phyloP scores from a whole-genome alignment of 2,888 invertebrate genomes.

The Drosophila sordidapex region DNA sequence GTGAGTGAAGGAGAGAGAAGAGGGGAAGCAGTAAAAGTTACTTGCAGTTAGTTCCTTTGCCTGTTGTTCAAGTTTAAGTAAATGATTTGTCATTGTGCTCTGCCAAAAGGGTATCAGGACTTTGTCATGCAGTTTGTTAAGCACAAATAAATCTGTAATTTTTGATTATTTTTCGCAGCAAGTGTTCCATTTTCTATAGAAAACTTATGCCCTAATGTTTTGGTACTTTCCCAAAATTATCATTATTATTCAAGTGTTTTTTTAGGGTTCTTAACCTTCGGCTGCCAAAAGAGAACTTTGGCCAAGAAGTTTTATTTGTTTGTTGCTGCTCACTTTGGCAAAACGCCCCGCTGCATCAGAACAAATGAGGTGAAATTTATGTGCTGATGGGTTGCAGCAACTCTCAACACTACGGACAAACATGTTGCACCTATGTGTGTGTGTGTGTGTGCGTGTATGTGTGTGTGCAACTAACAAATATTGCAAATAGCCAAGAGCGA shows the following conservation, averaged over 20 bases:
- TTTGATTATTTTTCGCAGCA: background rate
- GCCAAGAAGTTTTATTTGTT: slow-evolving; percentile 51
- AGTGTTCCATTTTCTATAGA: background rate
- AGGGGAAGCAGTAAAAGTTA: background rate
- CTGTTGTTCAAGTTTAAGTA: slow-evolving; percentile 42
- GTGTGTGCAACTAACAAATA: slow-evolving; percentile 3
- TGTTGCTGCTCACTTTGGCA: slow-evolving; percentile 63
- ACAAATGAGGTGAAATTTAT: slow-evolving; percentile 70
- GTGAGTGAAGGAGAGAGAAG: background rate
- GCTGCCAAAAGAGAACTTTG: background rate
- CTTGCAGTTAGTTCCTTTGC: slow-evolving; percentile 42
- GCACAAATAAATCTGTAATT: background rate
- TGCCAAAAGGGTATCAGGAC: slow-evolving; percentile 13
- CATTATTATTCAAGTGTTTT: background rate
- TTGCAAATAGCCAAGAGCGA: slow-evolving; percentile 20
- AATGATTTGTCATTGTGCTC: slow-evolving; percentile 45
- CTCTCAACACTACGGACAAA: slow-evolving; percentile 32
- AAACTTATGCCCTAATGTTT: background rate
- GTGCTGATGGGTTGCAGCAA: slow-evolving; percentile 37
- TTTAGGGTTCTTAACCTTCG: slow-evolving; percentile 14
- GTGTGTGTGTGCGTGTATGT: background rate
- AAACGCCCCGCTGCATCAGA: slow-evolving; percentile 42
- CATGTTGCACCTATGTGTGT: slow-evolving; percentile 47
- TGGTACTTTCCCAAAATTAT: background rate
- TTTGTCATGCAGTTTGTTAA: background rate